These are phyloP conservation scores for Lophius piscatorius DNA, from an alignment of 2,113 vertebrate species.

Conservation along the genomic window DNA sequence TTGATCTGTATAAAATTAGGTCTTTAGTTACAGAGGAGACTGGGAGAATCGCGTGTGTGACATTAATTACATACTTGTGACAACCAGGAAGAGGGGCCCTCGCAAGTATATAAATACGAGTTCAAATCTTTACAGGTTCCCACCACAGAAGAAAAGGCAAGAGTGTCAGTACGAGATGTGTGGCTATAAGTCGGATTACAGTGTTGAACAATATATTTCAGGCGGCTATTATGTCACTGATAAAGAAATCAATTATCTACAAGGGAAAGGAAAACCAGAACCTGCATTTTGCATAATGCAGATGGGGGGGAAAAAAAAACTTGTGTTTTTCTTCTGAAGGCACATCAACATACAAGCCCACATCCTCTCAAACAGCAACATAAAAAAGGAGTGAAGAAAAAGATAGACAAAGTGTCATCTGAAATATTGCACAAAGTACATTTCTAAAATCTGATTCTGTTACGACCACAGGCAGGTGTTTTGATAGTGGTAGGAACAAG, in stretches of 20 bases:
- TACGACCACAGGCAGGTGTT: conserved; percentile 2
- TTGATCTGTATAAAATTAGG: conserved; percentile 60
- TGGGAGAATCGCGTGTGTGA: conserved; percentile 27
- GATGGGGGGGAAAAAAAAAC: conserved; percentile 9
- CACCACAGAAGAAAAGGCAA: conserved; percentile 44
- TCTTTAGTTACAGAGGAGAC: conserved; percentile 47
- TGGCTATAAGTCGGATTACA: conserved; percentile 40
- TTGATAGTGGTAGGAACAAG: conserved; percentile 33
- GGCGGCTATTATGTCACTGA: conserved; percentile 23
- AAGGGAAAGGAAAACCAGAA: conserved; percentile 33
- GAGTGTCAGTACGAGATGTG: conserved; percentile 58
- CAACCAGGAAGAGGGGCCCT: conserved; percentile 6
- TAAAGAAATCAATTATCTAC: conserved; percentile 23
- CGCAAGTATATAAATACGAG: conserved; percentile 45
- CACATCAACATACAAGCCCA: conserved; percentile 64
- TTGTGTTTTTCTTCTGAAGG: conserved; percentile 68
- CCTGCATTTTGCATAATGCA: conserved; percentile 37
- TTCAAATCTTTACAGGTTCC: conserved; percentile 23
- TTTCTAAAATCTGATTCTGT: conserved; percentile 46
- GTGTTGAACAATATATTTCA: conserved; percentile 46
- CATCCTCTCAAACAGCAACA: conserved; percentile 43
- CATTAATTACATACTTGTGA: conserved; percentile 36
- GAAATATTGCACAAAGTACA: conserved; percentile 67
- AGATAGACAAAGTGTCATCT: conserved; percentile 33
- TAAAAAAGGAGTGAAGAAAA: conserved; percentile 5